Percentiles rank a stretch among this genome's conserved stretches.
Conservation (phyloP, 2,888 invertebrate species). For the Siphonodentalium dalli region DNA sequence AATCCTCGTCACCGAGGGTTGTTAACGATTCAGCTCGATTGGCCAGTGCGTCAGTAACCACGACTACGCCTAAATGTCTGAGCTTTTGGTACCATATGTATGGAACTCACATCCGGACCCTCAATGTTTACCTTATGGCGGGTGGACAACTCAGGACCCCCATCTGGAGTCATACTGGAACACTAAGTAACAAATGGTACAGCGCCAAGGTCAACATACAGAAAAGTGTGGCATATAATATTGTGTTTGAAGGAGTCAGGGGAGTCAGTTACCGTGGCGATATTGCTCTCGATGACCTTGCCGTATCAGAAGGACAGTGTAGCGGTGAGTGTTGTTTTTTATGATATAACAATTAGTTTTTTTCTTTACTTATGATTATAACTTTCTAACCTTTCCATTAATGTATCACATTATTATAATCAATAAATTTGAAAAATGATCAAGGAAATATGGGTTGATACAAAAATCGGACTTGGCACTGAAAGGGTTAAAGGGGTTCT, state of each 20-base stretch:
- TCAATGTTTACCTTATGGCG: slow-evolving; percentile 44
- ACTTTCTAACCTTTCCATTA: neutral
- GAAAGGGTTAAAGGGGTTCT: no score
- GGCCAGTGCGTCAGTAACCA: slow-evolving; percentile 29
- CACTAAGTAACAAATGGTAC: slow-evolving; percentile 48
- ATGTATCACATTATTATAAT: no score
- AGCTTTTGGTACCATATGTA: slow-evolving; percentile 62
- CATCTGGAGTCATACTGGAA: slow-evolving; percentile 47
- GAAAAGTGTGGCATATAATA: slow-evolving; percentile 33
- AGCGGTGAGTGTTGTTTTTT: slow-evolving; percentile 28
- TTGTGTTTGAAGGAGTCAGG: slow-evolving; percentile 53
- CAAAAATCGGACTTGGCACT: no score
- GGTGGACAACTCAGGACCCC: slow-evolving; percentile 30
- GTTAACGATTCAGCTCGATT: slow-evolving; percentile 40
- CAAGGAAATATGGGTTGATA: no score
- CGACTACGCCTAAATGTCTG: slow-evolving; percentile 36
- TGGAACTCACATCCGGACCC: slow-evolving; percentile 46
- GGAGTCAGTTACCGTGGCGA: slow-evolving; percentile 46
- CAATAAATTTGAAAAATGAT: no score
- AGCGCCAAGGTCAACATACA: slow-evolving; percentile 38
- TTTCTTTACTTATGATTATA: no score
- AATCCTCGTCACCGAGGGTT: slow-evolving; percentile 40
- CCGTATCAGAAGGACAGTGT: slow-evolving; percentile 37
- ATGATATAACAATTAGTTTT: no score
- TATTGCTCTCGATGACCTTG: slow-evolving; percentile 56